phyloP scores from a whole-genome alignment of 2,888 invertebrate species.

The Philereme transversata region DNA sequence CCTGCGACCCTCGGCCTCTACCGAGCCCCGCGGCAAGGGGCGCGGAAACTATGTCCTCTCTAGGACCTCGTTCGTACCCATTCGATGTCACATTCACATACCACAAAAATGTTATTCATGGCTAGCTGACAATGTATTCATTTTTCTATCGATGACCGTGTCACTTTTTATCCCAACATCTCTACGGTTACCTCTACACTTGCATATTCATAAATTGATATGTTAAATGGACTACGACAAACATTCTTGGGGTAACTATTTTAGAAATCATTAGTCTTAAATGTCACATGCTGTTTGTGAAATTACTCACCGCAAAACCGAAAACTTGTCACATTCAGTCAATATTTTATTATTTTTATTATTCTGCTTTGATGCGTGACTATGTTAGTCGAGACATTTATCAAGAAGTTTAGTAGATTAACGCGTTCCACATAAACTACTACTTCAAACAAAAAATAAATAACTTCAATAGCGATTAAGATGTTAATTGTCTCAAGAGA shows the following conservation, averaged over 20 bases:
- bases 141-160: conserved; percentile 37
- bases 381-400: conserved; percentile 61
- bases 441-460: conserved; percentile 72
- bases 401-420: conserved; percentile 66
- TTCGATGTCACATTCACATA: conserved; percentile 33
- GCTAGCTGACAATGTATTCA: conserved; percentile 43
- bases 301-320: conserved; percentile 68
- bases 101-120: conserved; percentile 40
- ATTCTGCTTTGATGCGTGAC: conserved; percentile 72
- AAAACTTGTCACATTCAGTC: conserved; percentile 67
- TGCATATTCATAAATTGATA: conserved; percentile 50
- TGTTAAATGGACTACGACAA: conserved; percentile 51
- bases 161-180: conserved; percentile 35
- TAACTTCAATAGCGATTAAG: conserved; percentile 57
- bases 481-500: conserved; percentile 58
- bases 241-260: conserved; percentile 61
- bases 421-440: conserved; percentile 57
- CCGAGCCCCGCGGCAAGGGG: conserved; percentile 21
- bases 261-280: conserved; percentile 64
- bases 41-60: conserved; percentile 34
- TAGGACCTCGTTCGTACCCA: conserved; percentile 33
- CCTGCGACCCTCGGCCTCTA: conserved; percentile 59
- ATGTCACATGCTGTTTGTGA: conserved; percentile 57
- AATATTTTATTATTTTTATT: conserved; percentile 76
- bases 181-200: conserved; percentile 24